Conservation (phyloP, 23 tunicate genomes). For the Oikopleura vanhoeffeni region DNA sequence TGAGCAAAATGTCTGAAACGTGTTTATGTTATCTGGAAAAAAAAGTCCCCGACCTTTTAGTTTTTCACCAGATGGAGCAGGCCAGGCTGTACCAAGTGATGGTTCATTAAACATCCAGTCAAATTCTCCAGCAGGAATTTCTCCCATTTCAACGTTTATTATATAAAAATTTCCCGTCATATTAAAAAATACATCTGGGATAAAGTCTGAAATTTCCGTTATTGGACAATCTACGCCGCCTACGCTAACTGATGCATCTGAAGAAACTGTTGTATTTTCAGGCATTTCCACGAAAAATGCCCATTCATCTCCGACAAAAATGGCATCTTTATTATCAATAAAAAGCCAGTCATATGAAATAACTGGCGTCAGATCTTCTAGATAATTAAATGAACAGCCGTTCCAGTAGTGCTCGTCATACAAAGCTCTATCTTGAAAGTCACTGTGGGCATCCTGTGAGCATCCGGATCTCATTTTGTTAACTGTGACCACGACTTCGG, state of each 20-base stretch:
- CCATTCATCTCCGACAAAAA: background rate
- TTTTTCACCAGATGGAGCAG: no score
- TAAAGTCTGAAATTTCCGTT: background rate
- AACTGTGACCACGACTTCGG: conserved; percentile 1
- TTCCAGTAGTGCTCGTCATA: background rate
- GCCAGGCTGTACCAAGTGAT: background rate
- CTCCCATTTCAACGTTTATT: background rate
- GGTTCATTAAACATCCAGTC: background rate
- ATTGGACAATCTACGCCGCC: background rate
- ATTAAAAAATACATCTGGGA: no score
- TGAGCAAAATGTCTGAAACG: no score
- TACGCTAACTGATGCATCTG: background rate
- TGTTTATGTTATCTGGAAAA: no score
- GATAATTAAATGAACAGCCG: background rate
- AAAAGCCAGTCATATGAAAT: background rate
- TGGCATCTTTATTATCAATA: background rate
- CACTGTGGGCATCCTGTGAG: background rate
- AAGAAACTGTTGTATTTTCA: background rate
- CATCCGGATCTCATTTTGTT: background rate
- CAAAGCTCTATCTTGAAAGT: background rate
- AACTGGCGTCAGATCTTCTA: background rate
- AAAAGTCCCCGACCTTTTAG: no score
- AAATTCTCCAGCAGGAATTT: background rate
- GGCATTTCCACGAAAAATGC: background rate
- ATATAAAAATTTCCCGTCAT: background rate